These are phyloP conservation scores for Panagrolaimus sp. DNA, from an alignment of 1,140 invertebrate genomes.

Conservation along the genomic window DNA sequence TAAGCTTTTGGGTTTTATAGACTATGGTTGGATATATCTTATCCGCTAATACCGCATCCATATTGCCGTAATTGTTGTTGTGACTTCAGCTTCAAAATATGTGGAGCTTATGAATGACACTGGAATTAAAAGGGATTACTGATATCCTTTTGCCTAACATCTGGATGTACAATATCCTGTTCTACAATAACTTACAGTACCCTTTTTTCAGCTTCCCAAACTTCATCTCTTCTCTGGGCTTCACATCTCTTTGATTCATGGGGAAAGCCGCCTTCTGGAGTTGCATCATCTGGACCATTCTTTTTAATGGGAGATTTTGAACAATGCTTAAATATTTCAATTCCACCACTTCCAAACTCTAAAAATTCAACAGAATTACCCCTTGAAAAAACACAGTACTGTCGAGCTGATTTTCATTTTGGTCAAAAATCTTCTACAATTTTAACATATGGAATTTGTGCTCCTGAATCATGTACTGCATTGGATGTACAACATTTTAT, in stretches of 20 bases:
- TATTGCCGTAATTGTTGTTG: no score
- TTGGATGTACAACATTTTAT: not conserved
- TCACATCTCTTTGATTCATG: not conserved
- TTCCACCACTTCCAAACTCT: not conserved
- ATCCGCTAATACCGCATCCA: no score
- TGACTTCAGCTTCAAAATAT: no score
- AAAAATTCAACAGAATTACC: not conserved
- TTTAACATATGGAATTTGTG: conserved; percentile 6
- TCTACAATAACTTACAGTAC: not conserved
- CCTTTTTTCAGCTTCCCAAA: not conserved
- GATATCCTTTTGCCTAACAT: no score
- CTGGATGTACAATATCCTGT: no score
- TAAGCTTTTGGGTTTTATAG: not conserved
- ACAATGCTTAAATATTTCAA: not conserved
- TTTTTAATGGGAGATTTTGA: not conserved
- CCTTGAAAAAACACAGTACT: not conserved
- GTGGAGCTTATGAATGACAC: no score
- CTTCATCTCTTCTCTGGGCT: not conserved
- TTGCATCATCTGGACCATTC: conserved; percentile 10
- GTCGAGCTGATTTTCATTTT: conserved; percentile 3
- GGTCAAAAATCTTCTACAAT: not conserved
- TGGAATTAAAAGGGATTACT: no score
- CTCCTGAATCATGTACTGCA: not conserved
- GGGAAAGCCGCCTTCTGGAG: conserved; percentile 9
- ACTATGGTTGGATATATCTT: no score